phyloP scores from a whole-genome alignment of 2,797 vertebrate genomes.

The Bovichtus diacanthus region DNA sequence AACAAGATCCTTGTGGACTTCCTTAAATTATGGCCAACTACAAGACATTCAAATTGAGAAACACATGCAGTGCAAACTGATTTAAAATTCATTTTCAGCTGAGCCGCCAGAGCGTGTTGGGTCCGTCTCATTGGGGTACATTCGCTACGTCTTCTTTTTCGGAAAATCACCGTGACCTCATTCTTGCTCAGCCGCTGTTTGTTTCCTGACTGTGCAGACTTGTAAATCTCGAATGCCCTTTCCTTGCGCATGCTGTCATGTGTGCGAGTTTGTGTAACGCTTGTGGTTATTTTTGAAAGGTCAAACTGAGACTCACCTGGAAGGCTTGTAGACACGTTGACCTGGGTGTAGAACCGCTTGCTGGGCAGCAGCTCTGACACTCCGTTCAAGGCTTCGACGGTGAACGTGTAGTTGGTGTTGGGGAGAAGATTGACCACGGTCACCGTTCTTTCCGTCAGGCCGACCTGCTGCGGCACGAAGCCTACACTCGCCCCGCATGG shows the following conservation, averaged over 20 bases:
- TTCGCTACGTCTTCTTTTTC: slow-evolving; percentile 3
- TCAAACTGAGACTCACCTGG: slow-evolving; percentile 80
- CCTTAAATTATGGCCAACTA: not conserved
- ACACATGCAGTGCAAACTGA: not conserved
- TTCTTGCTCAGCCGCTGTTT: slow-evolving; percentile 19
- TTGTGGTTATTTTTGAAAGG: not conserved
- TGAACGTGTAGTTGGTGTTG: slow-evolving; percentile 92
- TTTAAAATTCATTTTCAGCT: slow-evolving; percentile 15
- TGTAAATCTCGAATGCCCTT: not conserved
- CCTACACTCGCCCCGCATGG: slow-evolving; percentile 89
- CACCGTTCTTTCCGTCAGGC: slow-evolving; percentile 88
- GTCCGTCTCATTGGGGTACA: not conserved
- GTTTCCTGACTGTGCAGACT: not conserved
- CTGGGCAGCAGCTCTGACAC: slow-evolving; percentile 89
- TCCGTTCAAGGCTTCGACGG: slow-evolving; percentile 90
- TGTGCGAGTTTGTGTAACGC: not conserved
- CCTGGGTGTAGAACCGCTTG: slow-evolving; percentile 88
- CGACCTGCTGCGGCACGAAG: slow-evolving; percentile 93
- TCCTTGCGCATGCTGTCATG: too few relatives aligned
- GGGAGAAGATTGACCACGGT: slow-evolving; percentile 93
- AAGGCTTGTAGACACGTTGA: slow-evolving; percentile 89
- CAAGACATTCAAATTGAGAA: not conserved
- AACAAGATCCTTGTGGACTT: not conserved
- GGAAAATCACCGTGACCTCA: slow-evolving; percentile 18
- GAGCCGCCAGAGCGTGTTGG: not conserved